Conservation (phyloP, 2,888 invertebrate species). For the Cistogaster globosa region DNA sequence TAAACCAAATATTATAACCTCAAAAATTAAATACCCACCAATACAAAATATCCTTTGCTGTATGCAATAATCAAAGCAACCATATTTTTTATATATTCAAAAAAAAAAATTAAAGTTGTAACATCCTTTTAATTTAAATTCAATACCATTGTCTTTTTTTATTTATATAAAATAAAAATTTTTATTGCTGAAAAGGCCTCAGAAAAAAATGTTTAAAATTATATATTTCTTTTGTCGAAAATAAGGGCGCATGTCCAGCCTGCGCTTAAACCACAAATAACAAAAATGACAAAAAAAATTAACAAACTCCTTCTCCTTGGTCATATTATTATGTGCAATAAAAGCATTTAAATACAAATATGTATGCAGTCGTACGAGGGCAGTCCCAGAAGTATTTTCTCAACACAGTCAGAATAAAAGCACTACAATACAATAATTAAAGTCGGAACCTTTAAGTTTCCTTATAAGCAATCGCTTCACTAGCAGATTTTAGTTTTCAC, state of each 20-base stretch:
- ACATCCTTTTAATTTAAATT: slow-evolving; percentile 13
- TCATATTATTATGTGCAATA: slow-evolving; percentile 34
- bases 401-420: no score
- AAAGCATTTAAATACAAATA: slow-evolving; percentile 41
- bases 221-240: slow-evolving; percentile 11
- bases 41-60: neutral
- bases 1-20: no score
- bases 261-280: slow-evolving; percentile 61
- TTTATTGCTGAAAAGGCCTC: slow-evolving; percentile 22
- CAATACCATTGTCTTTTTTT: neutral
- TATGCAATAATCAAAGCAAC: slow-evolving; percentile 42
- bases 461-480: no score
- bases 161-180: neutral
- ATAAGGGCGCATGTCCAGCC: slow-evolving; percentile 69
- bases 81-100: neutral
- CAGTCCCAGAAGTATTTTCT: neutral
- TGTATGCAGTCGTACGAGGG: slow-evolving; percentile 11
- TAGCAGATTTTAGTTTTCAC: no score
- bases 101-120: neutral
- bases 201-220: slow-evolving; percentile 28
- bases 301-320: slow-evolving; percentile 1
- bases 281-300: slow-evolving; percentile 19
- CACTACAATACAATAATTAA: no score
- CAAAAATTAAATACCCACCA: no score
- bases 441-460: no score